Evolutionary conservation across 2,888 invertebrate genomes (phyloP), one percentile per base, ranked within the genome.

Genomic region (Phortica magna): DNA sequence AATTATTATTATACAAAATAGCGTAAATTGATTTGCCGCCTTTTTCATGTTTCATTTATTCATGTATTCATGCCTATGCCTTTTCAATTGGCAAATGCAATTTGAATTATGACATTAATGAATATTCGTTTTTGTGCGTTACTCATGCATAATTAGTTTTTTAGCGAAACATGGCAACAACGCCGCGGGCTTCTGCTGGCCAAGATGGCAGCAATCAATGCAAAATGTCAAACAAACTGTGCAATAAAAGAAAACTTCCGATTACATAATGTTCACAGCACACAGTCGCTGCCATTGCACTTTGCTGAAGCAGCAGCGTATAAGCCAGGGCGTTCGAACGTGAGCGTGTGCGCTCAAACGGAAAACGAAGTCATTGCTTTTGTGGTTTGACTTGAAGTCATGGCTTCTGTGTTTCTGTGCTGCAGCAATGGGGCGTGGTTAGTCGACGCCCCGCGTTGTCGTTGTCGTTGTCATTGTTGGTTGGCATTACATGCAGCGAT

Each of bases 351-450:
- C 64, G 19, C 41, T 67, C 67, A 67, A 67, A 67, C 67, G 67
- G 67, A 67, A 67, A 67, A 67, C 67, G 42, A 67, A 67, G 39
- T 67, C 41, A 42, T n/a, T 67, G 42, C 67, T n/a, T 2, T 2
- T 14, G 48, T 48, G 48, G 48, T 14, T 48, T 14, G 48, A 42
- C 42, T 67, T n/a, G 9, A 41, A 10, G 12, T 41, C 6, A 5
- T 17, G 41, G 9, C 14, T 48, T 48, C 48, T 48, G 9, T 67
- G 7, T 41, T 42, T 67, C 9, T 42, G 41, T 42, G 67, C 19
- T 19, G 31, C 31, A 31, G 31, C 31, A 31, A 31, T 31, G 31
- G 31, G 31, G 31, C 31, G 4, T 64, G 19, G 39, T 31, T 14
- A 31, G 64, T 19, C 53, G 2, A 31, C 31, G 31, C 31, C 31